Conservation (phyloP, 2,888 invertebrate genomes). For the Dicycla oo region DNA sequence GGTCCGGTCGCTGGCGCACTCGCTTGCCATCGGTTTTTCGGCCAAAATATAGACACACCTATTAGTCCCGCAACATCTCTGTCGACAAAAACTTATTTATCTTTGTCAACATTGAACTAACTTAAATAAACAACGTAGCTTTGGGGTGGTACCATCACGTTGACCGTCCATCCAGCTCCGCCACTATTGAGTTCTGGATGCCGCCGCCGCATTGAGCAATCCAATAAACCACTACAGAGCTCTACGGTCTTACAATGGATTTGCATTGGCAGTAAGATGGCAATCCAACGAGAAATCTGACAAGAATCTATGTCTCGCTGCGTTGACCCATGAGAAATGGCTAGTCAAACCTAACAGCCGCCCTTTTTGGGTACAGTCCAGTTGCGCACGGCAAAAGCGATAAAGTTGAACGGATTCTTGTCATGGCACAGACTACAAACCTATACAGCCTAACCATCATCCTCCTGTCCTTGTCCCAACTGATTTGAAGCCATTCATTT, state of each 20-base stretch:
- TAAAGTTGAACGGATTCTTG: background rate
- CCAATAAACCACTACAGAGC: background rate
- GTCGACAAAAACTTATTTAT: background rate
- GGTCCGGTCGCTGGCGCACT: too few species aligned
- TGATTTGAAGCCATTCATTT: background rate
- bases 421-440: background rate
- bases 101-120: background rate
- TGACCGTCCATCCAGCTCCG: background rate
- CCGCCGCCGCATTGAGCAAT: background rate
- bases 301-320: background rate
- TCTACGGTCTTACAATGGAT: too few species aligned
- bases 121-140: background rate
- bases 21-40: too few species aligned
- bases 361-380: background rate
- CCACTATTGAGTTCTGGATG: background rate
- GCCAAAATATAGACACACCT: too few species aligned
- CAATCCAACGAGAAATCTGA: background rate
- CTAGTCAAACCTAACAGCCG: background rate
- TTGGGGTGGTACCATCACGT: background rate
- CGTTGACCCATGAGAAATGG: background rate
- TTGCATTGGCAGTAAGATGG: background rate
- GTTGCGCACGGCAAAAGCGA: background rate
- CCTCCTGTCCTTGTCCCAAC: fast-evolving
- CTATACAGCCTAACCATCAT: background rate
- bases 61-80: background rate